phyloP scores from a whole-genome alignment of 2,797 vertebrate species.

The Euthynnus affinis region DNA sequence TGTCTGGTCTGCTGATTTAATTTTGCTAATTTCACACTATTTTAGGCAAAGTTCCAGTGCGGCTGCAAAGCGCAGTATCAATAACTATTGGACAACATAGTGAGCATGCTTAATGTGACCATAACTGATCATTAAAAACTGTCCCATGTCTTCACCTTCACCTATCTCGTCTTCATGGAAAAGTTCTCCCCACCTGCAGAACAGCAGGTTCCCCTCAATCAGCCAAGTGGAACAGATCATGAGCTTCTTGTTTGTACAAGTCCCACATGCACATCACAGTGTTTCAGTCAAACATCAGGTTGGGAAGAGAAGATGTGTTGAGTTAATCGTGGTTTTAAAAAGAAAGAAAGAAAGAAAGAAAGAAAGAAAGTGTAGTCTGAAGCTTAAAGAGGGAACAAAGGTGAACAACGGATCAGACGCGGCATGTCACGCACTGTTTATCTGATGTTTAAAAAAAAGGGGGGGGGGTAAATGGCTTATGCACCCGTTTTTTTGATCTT shows the following conservation, averaged over 20 bases:
- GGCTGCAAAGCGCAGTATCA: too few species aligned
- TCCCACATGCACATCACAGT: constrained; percentile 26
- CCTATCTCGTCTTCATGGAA: too few species aligned
- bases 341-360: too few species aligned
- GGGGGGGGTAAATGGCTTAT: not conserved
- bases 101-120: too few species aligned
- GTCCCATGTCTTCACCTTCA: too few species aligned
- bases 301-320: not conserved
- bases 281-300: constrained; percentile 2
- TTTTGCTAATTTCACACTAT: too few species aligned
- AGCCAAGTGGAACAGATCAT: constrained; percentile 42
- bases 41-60: too few species aligned
- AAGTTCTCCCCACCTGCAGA: constrained; percentile 5
- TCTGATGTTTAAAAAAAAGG: not conserved
- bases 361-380: constrained; percentile 16
- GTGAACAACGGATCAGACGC: constrained; percentile 14
- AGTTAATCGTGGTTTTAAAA: too few species aligned
- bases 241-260: constrained; percentile 51
- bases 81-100: too few species aligned
- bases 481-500: not conserved
- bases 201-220: constrained; percentile 21
- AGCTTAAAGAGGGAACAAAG: constrained; percentile 16
- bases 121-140: too few species aligned
- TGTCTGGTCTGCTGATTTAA: too few species aligned
- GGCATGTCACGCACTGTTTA: not conserved